Evolutionary conservation across 2,797 vertebrate species (phyloP), one percentile per base, ranked within the genome.

Genomic region (Natrix natrix): DNA sequence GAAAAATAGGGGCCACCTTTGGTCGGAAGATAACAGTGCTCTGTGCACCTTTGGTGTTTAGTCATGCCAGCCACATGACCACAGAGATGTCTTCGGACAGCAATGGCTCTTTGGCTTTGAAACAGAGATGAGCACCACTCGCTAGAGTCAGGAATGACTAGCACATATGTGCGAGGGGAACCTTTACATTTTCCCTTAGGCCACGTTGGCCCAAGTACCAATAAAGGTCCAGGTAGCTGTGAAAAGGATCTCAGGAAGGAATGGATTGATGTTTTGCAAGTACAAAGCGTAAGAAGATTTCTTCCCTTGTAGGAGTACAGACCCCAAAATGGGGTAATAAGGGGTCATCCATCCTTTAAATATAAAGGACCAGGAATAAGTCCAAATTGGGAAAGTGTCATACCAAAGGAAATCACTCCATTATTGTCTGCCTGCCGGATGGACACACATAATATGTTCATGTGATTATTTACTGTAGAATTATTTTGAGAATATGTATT

Each of bases 201-300:
- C 43, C 43, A 43, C 4, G 43, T 43, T 48, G 91, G 98, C 95
- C 98, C 98, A 98, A 6, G 98, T 98, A 86, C 96, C 98, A 88
- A 98, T 95, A 11, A 98, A 97, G 55, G 98, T 98, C 98, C 96
- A 98, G 0, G 28, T 93, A 14, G 97, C 96, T 0, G 0, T 61
- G 54, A 97, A 98, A 1, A 92, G 20, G 2, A 95, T 14, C 0
- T 0, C 0, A 6, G 98, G 97, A 43, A 98, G 98, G 88, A 98
- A 97, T 0, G 8, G 1, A 88, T 96, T 97, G 43, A 98, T 97
- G 93, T 98, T 59, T 95, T 43, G 48, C 48, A 52, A 43, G 48
- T 52, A 52, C 48, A 52, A 52, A 52, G 48, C 5, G 5, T 52
- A 52, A 52, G 48, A 52, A 52, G 63, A 98, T 0, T 0, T 87